Evolutionary conservation across 2,888 invertebrate species (phyloP).

Genomic region (Spialia ferax): DNA sequence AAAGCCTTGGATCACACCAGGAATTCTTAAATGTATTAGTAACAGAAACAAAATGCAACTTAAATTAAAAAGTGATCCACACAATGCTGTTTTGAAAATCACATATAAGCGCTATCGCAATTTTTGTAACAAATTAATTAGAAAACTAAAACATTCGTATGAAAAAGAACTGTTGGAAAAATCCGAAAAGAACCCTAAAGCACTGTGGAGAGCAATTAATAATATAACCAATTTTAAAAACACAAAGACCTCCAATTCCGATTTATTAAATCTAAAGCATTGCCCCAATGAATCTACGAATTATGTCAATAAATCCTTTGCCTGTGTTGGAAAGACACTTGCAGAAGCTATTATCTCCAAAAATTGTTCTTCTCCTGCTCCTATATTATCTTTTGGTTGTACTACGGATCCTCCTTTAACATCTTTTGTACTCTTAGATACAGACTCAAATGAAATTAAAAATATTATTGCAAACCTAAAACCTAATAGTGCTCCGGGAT

Average conservation of each 20-base stretch:
- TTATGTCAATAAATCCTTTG: background rate
- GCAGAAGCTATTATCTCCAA: background rate
- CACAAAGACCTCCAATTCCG: background rate
- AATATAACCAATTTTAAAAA: slow-evolving; percentile 3
- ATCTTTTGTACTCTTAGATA: background rate
- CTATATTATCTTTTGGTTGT: too few relatives aligned
- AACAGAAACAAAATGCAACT: too few relatives aligned
- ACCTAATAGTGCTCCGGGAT: background rate
- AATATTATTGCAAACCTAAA: background rate
- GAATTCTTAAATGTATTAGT: too few relatives aligned
- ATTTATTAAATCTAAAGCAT: background rate
- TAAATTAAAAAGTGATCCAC: too few relatives aligned
- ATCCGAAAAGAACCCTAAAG: background rate
- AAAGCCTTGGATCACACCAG: too few relatives aligned
- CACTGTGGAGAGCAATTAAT: background rate
- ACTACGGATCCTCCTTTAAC: background rate
- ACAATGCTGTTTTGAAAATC: too few relatives aligned
- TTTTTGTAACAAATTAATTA: background rate
- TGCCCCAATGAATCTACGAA: background rate
- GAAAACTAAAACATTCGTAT: background rate
- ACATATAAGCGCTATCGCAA: too few relatives aligned
- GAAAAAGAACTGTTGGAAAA: background rate
- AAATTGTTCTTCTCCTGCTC: background rate
- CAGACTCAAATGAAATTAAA: background rate
- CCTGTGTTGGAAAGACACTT: background rate